Evolutionary conservation across 2,113 vertebrate genomes (phyloP), one percentile per base, ranked within the genome.

Genomic region (Rhynchopsitta pachyrhyncha): DNA sequence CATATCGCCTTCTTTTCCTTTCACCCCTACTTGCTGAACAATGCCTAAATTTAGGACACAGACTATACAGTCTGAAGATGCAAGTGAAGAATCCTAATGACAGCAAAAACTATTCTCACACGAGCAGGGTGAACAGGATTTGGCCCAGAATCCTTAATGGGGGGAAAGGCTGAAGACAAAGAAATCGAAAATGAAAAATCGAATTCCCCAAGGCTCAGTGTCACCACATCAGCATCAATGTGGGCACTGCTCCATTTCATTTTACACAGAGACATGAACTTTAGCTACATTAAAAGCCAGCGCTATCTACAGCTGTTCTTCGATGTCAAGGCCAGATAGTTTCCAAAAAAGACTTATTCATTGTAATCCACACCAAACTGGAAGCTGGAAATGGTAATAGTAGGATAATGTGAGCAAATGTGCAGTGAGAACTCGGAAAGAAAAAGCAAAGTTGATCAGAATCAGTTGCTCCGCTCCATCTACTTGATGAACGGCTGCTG

Each of bases 241-340:
- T 41, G 35, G 41, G 50, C 8, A 50, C 68, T 37, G 82, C 88
- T 88, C 73, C 29, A 49, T 68, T 91, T 83, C 44, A 41, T 94
- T 85, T 82, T 86, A 69, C 11, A 78, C 41, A 46, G 33, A 24
- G 33, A 80, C 0, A 5, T 87, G 78, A 62, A 94, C 94, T 79
- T 84, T 3, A 28, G 44, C 96, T 92, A 57, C 28, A 73, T 77
- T 82, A 92, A 91, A 83, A 74, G 82, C 23, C 74, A 91, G 74
- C 22, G 79, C 85, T 77, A 50, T 82, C 87, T 84, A 95, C 96
- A 97, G 92, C 95, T 96, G 92, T 68, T 95, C 92, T 95, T 93
- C 96, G 94, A 96, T 81, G 93, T 84, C 57, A 44, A 55, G 69
- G 70, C 94, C 94, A 94, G 95, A 97, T 92, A 96, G 95, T 47